Conservation (phyloP, 2,113 vertebrate genomes). For the Dipodomys stephensi region DNA sequence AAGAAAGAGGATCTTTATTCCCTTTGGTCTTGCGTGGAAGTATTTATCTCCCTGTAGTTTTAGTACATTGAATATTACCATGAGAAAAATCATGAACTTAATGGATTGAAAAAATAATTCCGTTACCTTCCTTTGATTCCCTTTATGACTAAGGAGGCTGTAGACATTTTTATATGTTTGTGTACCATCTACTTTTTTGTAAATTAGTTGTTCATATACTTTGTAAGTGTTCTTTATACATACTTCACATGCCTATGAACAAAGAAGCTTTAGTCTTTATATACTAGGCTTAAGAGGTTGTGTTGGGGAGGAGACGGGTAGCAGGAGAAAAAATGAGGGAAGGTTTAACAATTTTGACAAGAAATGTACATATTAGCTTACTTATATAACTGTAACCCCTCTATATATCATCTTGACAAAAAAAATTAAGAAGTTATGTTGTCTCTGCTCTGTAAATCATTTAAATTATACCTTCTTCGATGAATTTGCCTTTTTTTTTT, state of each 20-base stretch:
- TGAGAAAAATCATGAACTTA: conserved; percentile 51
- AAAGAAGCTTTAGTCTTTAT: conserved; percentile 28
- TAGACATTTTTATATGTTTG: background rate
- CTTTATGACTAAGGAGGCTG: background rate
- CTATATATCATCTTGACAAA: too few relatives aligned
- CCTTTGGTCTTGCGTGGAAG: conserved; percentile 16
- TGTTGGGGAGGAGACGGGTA: background rate
- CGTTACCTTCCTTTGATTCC: conserved; percentile 7
- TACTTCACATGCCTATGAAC: background rate
- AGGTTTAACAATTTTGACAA: too few relatives aligned
- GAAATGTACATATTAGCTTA: too few relatives aligned
- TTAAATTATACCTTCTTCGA: background rate
- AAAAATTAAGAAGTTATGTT: background rate
- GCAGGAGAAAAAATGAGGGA: too few relatives aligned
- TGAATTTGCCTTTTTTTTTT: background rate
- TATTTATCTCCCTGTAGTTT: conserved; percentile 42
- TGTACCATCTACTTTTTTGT: conserved; percentile 21
- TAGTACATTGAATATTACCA: background rate
- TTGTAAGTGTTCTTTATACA: conserved; percentile 11
- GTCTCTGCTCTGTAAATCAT: background rate
- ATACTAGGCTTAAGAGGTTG: background rate
- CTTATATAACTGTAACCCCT: too few relatives aligned
- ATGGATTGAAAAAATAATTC: conserved; percentile 35
- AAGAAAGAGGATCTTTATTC: conserved; percentile 25
- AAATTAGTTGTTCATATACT: conserved; percentile 21